Evolutionary conservation across 1,140 invertebrate species (phyloP), one percentile per base, ranked within the genome.

Genomic region (Drosophila nigromelanica): DNA sequence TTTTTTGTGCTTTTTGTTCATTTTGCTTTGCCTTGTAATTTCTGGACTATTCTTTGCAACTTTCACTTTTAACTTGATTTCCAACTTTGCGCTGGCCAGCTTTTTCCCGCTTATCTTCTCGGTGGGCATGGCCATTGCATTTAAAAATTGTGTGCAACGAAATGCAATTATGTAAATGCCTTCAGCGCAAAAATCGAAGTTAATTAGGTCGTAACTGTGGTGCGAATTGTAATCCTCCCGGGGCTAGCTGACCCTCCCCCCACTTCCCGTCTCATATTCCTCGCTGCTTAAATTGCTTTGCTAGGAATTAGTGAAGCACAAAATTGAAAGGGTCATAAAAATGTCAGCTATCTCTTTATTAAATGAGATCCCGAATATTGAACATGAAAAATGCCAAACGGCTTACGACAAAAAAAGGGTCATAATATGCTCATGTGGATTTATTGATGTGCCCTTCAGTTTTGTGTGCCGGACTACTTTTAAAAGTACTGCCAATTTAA

Each of bases 81-180:
- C 62, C 39, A 63, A 39, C 55, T 39, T 56, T 48, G 56, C 48
- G 45, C 42, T 37, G n/a, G 33, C 7, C 58, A 69, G 51, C 14
- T 66, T 67, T 64, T 67, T 61, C 40, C 27, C 33, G n/a, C 43
- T 80, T 68, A 62, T 72, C 21, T 66, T 55, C 40, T 56, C 21
- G 35, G 48, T 43, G 43, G 78, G 73, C 67, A 61, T 83, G 75
- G 50, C 27, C 14, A 42, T 54, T 78, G 63, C 60, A 68, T 73
- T 47, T 73, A 56, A 72, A 76, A 87, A 87, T 87, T 81, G 78
- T 89, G 63, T 72, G 50, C 82, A 63, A 70, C 68, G 59, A 79
- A 89, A 89, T 87, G 82, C 85, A 79, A 87, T 87, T 87, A 87
- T 87, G 82, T 89, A 87, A 87, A 87, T 87, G 82, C 81, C 82